phyloP scores from a whole-genome alignment of 2,888 invertebrate species.

The Rugalucina vietnamica region DNA sequence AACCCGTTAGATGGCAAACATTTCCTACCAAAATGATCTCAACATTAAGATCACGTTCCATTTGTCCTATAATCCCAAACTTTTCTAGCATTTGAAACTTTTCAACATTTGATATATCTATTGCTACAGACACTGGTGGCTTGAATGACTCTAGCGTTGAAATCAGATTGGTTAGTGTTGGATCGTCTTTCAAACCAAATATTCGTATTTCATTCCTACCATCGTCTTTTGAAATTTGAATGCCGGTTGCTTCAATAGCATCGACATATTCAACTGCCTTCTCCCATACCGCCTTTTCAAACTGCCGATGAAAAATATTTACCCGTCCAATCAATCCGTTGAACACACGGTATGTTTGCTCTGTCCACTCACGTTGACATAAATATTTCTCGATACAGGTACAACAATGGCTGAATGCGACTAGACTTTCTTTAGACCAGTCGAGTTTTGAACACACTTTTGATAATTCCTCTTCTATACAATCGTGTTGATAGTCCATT shows the following conservation, averaged over 20 bases:
- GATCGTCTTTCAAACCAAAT: slow-evolving; percentile 17
- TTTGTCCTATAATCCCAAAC: neutral
- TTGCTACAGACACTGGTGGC: slow-evolving; percentile 9
- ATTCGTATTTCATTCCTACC: neutral
- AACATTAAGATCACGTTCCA: too few relatives aligned
- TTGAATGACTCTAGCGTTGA: slow-evolving; percentile 28
- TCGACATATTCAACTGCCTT: neutral
- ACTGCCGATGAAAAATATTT: neutral
- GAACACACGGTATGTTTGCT: neutral
- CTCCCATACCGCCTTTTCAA: neutral
- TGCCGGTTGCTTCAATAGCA: too few relatives aligned
- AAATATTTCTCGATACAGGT: neutral
- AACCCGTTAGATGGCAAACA: too few relatives aligned
- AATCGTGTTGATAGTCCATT: neutral
- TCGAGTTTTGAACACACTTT: neutral
- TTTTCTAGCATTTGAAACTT: slow-evolving; percentile 28
- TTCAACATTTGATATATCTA: slow-evolving; percentile 6
- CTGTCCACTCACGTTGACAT: neutral
- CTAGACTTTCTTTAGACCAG: neutral
- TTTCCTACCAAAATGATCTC: too few relatives aligned
- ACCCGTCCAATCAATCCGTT: neutral
- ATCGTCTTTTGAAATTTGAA: neutral
- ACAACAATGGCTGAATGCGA: neutral
- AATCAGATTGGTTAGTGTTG: neutral
- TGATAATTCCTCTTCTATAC: neutral